Evolutionary conservation across 2,888 invertebrate species (phyloP), one percentile per base, ranked within the genome.

Genomic region (Orthosia cruda): DNA sequence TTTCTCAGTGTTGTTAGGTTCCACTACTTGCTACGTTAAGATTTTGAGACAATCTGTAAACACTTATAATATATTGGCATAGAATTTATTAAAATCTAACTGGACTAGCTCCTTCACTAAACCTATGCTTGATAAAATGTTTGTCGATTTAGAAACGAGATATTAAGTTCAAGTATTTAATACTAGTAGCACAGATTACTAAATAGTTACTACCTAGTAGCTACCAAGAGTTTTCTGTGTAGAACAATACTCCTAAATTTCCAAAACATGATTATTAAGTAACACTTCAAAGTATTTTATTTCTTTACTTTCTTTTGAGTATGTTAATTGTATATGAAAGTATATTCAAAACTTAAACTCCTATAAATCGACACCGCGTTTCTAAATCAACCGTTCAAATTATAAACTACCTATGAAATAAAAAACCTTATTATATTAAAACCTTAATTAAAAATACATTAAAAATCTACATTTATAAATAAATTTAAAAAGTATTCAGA

Each of bases 101-200:
- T 92, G 95, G 96, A 96, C 96, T 96, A 96, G 96, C 91, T 96
- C 95, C 96, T 94, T 95, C 90, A 91, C 87, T 95, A 94, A 89
- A 88, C 86, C 92, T 94, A 95, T 74, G 87, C 70, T 80, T 80
- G 68, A 77, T 87, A 89, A 83, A 86, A 85, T 87, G n/a, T 59
- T 74, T 18, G 79, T 80, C 50, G 76, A 85, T 81, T 87, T 86
- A 88, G 87, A 89, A 89, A 89, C 88, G 76, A 71, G 67, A 75
- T 63, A 26, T 66, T 45, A 50, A n/a, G 3, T 65, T 70, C 55
- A 64, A 74, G 67, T 81, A 69, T 84, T 67, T 67, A 81, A 72
- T 71, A 72, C 54, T 76, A 79, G 23, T 85, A 87, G 87, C 81
- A n/a, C n/a, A n/a, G n/a, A n/a, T n/a, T n/a, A n/a, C n/a, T n/a